Percentiles rank a stretch among this genome's conserved stretches.
Evolutionary conservation across 2,888 invertebrate species (phyloP).

Genomic region (Eupithecia vulgata): DNA sequence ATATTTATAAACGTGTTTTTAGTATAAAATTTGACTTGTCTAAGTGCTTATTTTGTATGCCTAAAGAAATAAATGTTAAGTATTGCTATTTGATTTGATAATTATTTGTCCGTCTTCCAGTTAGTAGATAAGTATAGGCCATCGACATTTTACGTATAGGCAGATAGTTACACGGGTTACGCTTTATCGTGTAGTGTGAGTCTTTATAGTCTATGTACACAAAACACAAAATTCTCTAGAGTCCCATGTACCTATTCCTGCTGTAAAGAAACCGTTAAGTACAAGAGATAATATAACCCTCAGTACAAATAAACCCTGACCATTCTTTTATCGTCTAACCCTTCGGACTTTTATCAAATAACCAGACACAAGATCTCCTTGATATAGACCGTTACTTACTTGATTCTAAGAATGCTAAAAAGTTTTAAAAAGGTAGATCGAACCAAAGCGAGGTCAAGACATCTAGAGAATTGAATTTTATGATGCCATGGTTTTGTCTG

Average conservation of each 20-base stretch:
- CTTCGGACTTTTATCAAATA: slow-evolving; percentile 45
- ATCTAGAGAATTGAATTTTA: background rate
- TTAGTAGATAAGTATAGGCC: too few relatives aligned
- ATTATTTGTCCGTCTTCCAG: too few relatives aligned
- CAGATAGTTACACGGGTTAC: too few relatives aligned
- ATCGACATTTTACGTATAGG: too few relatives aligned
- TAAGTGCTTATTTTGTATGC: too few relatives aligned
- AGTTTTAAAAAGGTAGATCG: background rate
- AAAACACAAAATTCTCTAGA: background rate
- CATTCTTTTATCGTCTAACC: slow-evolving; percentile 40
- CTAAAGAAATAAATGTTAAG: too few relatives aligned
- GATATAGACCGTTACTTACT: slow-evolving; percentile 59
- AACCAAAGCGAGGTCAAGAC: background rate
- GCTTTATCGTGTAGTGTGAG: too few relatives aligned
- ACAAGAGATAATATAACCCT: slow-evolving; percentile 10
- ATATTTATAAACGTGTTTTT: too few relatives aligned
- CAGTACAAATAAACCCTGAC: slow-evolving; percentile 24
- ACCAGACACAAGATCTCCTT: slow-evolving; percentile 49
- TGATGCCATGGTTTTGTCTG: background rate
- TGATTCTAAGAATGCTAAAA: background rate
- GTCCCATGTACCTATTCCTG: background rate
- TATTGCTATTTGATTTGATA: too few relatives aligned
- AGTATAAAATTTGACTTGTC: too few relatives aligned
- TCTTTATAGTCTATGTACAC: too few relatives aligned
- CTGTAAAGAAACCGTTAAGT: slow-evolving; percentile 8